These are phyloP conservation scores for Chlorodrepanis virens DNA, from an alignment of 2,113 vertebrate species.

Conservation along the genomic window DNA sequence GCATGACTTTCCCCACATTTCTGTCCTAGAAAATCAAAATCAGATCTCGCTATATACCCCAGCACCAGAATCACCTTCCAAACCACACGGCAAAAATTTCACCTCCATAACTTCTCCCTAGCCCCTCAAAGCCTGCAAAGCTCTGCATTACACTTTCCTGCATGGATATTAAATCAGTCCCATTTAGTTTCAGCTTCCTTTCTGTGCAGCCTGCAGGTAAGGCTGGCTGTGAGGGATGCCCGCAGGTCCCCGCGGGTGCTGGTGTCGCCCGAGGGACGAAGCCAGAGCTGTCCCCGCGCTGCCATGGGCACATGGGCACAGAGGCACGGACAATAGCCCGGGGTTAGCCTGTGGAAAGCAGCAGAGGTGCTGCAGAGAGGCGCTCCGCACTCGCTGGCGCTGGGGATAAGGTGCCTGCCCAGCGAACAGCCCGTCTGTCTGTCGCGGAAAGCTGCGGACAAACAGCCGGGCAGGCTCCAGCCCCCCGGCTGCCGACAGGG, in stretches of 20 bases:
- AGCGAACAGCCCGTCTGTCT: neutral
- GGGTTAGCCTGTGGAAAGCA: neutral
- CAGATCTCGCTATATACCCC: neutral
- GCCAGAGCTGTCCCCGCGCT: neutral
- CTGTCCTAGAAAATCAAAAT: neutral
- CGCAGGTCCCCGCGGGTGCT: rapidly evolving
- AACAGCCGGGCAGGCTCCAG: neutral
- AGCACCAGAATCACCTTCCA: neutral
- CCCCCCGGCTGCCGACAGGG: neutral
- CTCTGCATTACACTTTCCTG: neutral
- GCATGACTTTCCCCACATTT: neutral
- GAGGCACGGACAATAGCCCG: neutral
- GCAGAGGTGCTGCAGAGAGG: neutral
- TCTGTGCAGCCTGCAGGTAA: neutral
- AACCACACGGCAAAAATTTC: neutral
- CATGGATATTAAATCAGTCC: rapidly evolving
- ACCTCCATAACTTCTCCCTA: neutral
- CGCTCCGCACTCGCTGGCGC: neutral
- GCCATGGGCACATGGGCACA: neutral
- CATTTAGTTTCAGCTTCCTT: neutral
- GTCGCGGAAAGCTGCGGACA: neutral
- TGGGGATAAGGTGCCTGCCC: neutral
- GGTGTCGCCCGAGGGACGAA: neutral
- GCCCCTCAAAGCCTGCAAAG: neutral
- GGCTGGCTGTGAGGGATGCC: neutral